Evolutionary conservation across 2,797 vertebrate species (phyloP).

Genomic region (Galagoides demidoff): DNA sequence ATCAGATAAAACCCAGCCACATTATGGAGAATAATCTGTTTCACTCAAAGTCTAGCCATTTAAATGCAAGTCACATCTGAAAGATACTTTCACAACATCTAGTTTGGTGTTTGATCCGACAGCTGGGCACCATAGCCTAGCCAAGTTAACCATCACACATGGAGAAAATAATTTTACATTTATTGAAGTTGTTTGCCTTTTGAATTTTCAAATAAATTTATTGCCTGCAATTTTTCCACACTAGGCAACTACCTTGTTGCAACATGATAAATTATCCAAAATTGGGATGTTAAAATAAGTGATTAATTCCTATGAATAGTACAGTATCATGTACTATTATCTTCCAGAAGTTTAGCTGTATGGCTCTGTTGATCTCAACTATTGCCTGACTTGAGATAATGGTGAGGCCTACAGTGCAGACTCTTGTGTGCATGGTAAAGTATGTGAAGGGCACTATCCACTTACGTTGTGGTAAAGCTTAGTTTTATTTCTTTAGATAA

Average conservation of each 20-base stretch:
- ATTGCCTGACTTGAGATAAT: too few relatives aligned
- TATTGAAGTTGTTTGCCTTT: not conserved
- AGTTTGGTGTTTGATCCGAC: not conserved
- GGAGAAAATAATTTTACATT: not conserved
- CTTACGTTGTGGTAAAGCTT: not conserved
- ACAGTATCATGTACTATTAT: not conserved
- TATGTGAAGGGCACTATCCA: not conserved
- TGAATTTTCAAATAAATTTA: not conserved
- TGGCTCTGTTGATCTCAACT: not conserved
- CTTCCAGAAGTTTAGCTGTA: not conserved
- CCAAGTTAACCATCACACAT: not conserved
- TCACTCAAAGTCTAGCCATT: not conserved
- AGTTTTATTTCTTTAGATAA: not conserved
- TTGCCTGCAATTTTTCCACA: not conserved
- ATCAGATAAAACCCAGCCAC: not conserved
- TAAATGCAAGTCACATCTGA: not conserved
- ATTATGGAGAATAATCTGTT: not conserved
- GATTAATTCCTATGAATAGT: not conserved
- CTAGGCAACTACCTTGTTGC: not conserved
- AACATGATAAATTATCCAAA: not conserved
- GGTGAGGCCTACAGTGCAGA: not conserved
- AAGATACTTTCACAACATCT: not conserved
- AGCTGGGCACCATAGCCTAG: not conserved
- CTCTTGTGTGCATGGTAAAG: not conserved
- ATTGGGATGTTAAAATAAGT: not conserved